phyloP scores from a whole-genome alignment of 1,140 invertebrate species.

The Calephelis virginiensis region DNA sequence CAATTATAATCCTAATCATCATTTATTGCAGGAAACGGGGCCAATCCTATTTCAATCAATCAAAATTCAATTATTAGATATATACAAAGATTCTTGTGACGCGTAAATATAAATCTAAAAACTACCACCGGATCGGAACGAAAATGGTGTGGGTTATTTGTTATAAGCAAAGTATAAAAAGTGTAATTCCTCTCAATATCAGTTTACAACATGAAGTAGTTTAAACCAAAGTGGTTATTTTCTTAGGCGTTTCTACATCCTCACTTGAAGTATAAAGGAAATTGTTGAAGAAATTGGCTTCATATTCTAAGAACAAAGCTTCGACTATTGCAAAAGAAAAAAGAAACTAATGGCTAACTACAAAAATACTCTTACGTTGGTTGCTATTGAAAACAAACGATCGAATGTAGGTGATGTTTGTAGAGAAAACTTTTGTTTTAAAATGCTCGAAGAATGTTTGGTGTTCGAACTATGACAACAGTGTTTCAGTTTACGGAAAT shows the following conservation, averaged over 20 bases:
- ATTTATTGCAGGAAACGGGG: no score
- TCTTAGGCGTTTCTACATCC: not conserved
- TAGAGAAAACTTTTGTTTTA: slow-evolving; percentile 7
- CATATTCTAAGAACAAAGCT: slow-evolving; percentile 12
- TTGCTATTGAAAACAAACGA: slow-evolving; percentile 6
- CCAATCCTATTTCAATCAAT: no score
- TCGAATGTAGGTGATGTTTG: slow-evolving; percentile 13
- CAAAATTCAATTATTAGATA: no score
- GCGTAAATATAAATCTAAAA: no score
- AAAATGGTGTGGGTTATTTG: no score
- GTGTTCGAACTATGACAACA: not conserved
- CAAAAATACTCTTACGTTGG: slow-evolving; percentile 6
- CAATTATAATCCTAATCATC: no score
- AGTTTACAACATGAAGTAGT: no score
- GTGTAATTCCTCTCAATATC: no score
- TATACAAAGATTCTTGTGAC: no score
- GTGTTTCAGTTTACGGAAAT: not conserved
- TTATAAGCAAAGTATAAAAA: no score
- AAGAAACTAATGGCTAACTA: slow-evolving; percentile 11
- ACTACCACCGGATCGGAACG: no score
- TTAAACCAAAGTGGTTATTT: not conserved
- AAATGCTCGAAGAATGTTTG: not conserved
- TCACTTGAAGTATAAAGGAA: not conserved
- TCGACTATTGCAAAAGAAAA: not conserved
- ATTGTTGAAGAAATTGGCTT: not conserved